Conservation (phyloP, 2,113 vertebrate species). For the Gallinago jamesoni region DNA sequence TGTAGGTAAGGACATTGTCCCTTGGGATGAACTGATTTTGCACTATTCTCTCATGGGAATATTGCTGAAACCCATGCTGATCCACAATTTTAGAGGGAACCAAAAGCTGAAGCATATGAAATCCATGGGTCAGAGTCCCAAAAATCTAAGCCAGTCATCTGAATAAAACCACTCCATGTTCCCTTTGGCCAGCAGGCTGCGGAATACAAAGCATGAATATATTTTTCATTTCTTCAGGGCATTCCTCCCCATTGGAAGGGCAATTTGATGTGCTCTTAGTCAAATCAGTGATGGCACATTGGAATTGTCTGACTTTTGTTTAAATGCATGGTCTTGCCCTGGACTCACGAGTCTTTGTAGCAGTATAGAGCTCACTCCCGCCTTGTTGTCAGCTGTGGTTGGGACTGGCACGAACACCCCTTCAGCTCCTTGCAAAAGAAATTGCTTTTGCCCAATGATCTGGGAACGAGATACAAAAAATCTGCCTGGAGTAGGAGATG, state of each 20-base stretch:
- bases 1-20: neutral
- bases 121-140: neutral
- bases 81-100: neutral
- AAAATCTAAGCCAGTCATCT: neutral
- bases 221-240: neutral
- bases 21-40: neutral
- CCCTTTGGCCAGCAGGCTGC: neutral
- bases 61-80: neutral
- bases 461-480: neutral
- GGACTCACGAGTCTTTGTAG: neutral
- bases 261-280: neutral
- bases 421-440: neutral
- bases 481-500: neutral
- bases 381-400: neutral
- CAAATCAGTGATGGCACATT: neutral
- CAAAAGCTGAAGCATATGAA: neutral
- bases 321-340: neutral
- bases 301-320: neutral
- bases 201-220: fast-evolving
- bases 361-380: neutral
- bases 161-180: neutral
- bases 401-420: neutral
- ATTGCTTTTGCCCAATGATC: neutral
- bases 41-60: fast-evolving
- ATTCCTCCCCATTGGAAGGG: neutral